Evolutionary conservation across 2,113 vertebrate species (phyloP), one percentile per base, ranked within the genome.

Genomic region (Danionella cerebrum): DNA sequence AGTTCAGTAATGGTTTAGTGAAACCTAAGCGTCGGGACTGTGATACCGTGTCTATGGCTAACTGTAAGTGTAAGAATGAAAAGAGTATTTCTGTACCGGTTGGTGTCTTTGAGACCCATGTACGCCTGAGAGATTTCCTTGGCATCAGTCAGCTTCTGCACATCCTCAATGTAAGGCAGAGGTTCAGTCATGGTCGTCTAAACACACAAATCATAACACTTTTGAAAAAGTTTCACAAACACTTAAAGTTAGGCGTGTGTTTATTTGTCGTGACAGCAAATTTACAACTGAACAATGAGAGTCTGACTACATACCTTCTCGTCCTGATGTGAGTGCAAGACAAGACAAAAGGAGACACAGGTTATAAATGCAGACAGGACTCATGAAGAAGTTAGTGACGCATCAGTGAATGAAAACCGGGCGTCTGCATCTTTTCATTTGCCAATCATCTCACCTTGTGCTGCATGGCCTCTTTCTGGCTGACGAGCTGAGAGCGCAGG

Each of bases 131-230:
- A 96, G 79, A 99, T 88, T 85, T 98, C 96, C 29, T 92, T 94
- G 69, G 91, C 89, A 64, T 97, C 95, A 72, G 95, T 98, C 89
- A 99, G 89, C 82, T 98, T 98, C 7, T 92, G 91, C 19, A 99
- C 90, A 63, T 98, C 95, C 76, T 94, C 91, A 63, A 91, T 84
- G 65, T 92, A 90, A 55, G 93, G 79, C 19, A 92, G 89, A 7
- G 93, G 82, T 74, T 98, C 96, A 0, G 96, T 98, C 96, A 98
- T 98, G 48, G 95, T 98, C 73, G 94, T 91, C 96, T 98, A 31
- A 3, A 69, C 47, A 22, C 13, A 42, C 58, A 52, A n/a, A n/a
- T n/a, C n/a, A n/a, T n/a, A n/a, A n/a, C n/a, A n/a, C n/a, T n/a
- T n/a, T n/a, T n/a, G n/a, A n/a, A n/a, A n/a, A n/a, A n/a, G n/a